These are phyloP conservation scores for Nansenia antarctica DNA, from an alignment of 2,113 vertebrate genomes.

Conservation along the genomic window DNA sequence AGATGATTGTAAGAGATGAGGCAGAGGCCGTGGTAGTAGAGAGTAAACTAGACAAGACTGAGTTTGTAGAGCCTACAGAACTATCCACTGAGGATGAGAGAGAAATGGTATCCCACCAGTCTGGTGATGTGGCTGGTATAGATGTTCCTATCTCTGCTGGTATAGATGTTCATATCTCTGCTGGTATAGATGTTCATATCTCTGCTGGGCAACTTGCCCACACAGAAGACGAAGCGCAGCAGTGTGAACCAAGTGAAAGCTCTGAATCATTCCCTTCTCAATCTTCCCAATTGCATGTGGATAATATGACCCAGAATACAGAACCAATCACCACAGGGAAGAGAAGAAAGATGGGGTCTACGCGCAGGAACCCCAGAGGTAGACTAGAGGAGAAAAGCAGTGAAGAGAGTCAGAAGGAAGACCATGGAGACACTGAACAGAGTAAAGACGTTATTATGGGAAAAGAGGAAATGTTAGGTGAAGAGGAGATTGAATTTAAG, in stretches of 20 bases:
- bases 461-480: no score
- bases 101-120: background rate
- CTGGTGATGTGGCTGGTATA: background rate
- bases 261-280: background rate
- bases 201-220: background rate
- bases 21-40: background rate
- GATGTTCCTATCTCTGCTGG: no score
- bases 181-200: no score
- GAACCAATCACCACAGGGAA: background rate
- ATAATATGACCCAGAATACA: background rate
- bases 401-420: background rate
- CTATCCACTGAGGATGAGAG: background rate
- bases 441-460: no score
- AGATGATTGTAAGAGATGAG: background rate
- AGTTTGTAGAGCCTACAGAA: background rate
- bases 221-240: background rate
- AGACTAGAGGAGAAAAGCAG: background rate
- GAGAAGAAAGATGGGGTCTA: constrained; percentile 56
- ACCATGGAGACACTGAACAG: background rate
- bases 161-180: background rate
- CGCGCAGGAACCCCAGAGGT: constrained; percentile 30
- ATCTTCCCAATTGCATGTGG: background rate
- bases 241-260: background rate
- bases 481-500: no score
- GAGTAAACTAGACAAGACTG: background rate